Conservation (phyloP, 1,140 invertebrate species). For the Vanessa atalanta region DNA sequence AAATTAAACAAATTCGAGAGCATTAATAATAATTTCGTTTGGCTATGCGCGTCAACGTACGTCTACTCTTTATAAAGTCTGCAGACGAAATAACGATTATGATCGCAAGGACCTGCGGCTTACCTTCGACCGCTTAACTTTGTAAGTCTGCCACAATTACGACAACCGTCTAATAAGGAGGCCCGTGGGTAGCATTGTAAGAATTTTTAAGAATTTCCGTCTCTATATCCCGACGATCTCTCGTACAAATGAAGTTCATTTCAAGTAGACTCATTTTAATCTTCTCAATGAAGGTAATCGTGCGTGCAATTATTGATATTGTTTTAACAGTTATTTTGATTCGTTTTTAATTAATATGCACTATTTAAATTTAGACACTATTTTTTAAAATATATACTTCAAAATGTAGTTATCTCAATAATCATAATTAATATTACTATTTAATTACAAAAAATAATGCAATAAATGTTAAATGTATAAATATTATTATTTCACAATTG, state of each 20-base stretch:
- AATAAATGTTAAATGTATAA: too few relatives aligned
- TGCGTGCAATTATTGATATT: slow-evolving; percentile 63
- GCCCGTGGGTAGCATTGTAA: slow-evolving; percentile 54
- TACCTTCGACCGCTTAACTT: slow-evolving; percentile 70
- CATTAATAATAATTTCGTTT: slow-evolving; percentile 15
- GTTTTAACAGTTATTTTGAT: slow-evolving; percentile 34
- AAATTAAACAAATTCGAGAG: slow-evolving; percentile 3
- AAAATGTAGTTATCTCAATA: too few relatives aligned
- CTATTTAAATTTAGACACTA: neutral
- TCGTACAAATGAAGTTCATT: slow-evolving; percentile 56
- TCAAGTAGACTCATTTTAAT: slow-evolving; percentile 60
- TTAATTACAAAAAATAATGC: too few relatives aligned
- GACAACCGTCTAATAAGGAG: slow-evolving; percentile 71
- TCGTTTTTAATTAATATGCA: slow-evolving; percentile 26
- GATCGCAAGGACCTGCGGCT: slow-evolving; percentile 59
- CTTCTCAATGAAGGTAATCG: slow-evolving; percentile 65
- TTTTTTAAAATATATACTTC: too few relatives aligned
- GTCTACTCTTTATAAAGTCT: slow-evolving; percentile 71
- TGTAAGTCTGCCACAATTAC: slow-evolving; percentile 77
- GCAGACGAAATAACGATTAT: slow-evolving; percentile 79
- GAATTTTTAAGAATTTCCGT: slow-evolving; percentile 64
- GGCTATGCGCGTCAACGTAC: slow-evolving; percentile 4
- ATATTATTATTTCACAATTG: too few relatives aligned
- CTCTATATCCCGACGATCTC: slow-evolving; percentile 45
- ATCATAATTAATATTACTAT: too few relatives aligned